A percentile compares a stretch with the other conserved stretches of the same genome.
phyloP scores from a whole-genome alignment of 2,888 invertebrate species.

The Drosophila mimetica region DNA sequence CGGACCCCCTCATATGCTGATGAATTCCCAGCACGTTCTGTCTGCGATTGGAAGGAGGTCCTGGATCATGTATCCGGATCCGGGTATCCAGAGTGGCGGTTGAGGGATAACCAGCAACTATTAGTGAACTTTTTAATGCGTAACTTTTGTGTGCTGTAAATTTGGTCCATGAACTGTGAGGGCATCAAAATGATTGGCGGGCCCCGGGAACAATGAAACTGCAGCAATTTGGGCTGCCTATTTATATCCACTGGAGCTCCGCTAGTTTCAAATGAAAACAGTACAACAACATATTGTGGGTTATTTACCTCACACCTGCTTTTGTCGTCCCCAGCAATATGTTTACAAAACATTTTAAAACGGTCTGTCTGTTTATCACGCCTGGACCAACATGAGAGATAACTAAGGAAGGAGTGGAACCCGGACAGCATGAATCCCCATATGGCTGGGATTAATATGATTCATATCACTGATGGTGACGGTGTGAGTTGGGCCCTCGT shows the following conservation, averaged over 20 bases:
- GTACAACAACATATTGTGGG: too few relatives aligned
- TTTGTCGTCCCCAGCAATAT: too few relatives aligned
- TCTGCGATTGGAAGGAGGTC: not conserved
- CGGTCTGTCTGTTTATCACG: not conserved
- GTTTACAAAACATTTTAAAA: too few relatives aligned
- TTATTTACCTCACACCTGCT: too few relatives aligned
- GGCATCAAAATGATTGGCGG: constrained; percentile 33
- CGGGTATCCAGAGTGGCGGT: too few relatives aligned
- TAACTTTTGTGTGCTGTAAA: constrained; percentile 56
- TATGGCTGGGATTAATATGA: constrained; percentile 10
- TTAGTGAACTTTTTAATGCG: constrained; percentile 69
- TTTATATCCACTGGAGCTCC: too few relatives aligned
- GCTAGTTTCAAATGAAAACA: too few relatives aligned
- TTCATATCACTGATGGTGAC: not conserved
- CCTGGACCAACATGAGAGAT: not conserved
- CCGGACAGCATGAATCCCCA: not conserved
- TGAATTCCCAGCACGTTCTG: constrained; percentile 37
- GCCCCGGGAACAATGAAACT: constrained; percentile 21
- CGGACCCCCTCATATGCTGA: constrained; percentile 14
- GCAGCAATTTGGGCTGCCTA: constrained; percentile 11
- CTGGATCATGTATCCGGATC: not conserved
- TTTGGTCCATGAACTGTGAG: constrained; percentile 28
- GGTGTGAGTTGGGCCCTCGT: not conserved
- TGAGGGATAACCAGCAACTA: constrained; percentile 48
- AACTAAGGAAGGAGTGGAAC: constrained; percentile 8